phyloP scores from a whole-genome alignment of 64 coral and sea anemone species.

The Montipora efflorescens region DNA sequence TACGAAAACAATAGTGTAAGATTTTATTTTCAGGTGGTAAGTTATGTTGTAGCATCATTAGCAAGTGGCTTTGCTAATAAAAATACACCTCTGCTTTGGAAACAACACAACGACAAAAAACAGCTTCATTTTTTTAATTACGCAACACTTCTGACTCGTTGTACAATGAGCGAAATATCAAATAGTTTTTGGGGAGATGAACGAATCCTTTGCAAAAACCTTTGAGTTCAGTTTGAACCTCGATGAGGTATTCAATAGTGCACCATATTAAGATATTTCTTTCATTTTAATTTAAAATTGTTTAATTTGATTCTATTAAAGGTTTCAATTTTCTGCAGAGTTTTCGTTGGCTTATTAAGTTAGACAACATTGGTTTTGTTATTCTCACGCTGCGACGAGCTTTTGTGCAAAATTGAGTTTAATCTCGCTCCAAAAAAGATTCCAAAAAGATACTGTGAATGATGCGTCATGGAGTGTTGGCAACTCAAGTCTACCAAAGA shows the following conservation, averaged over 20 bases:
- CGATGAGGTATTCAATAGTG: not conserved
- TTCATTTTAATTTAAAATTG: not conserved
- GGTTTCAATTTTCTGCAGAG: conserved; percentile 5
- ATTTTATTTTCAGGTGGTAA: conserved; percentile 15
- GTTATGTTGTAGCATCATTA: conserved; percentile 5
- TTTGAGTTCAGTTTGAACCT: not conserved
- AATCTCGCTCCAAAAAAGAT: not conserved
- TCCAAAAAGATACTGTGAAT: too few relatives aligned
- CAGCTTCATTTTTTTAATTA: not conserved
- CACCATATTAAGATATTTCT: not conserved
- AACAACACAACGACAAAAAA: conserved; percentile 6
- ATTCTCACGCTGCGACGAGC: conserved; percentile 14
- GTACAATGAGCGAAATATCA: not conserved
- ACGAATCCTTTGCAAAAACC: not conserved
- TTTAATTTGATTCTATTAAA: conserved; percentile 30
- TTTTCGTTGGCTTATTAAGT: not conserved
- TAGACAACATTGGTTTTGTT: not conserved
- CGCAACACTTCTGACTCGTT: not conserved
- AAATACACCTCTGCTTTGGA: conserved; percentile 4
- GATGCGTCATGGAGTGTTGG: too few relatives aligned
- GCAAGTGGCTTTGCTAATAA: not conserved
- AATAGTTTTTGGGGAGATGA: not conserved
- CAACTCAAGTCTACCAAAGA: too few relatives aligned
- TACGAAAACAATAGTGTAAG: not conserved
- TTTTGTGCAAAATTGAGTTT: conserved; percentile 48